These are phyloP conservation scores for Podabrus alpinus DNA, from an alignment of 2,888 invertebrate genomes.

Conservation along the genomic window DNA sequence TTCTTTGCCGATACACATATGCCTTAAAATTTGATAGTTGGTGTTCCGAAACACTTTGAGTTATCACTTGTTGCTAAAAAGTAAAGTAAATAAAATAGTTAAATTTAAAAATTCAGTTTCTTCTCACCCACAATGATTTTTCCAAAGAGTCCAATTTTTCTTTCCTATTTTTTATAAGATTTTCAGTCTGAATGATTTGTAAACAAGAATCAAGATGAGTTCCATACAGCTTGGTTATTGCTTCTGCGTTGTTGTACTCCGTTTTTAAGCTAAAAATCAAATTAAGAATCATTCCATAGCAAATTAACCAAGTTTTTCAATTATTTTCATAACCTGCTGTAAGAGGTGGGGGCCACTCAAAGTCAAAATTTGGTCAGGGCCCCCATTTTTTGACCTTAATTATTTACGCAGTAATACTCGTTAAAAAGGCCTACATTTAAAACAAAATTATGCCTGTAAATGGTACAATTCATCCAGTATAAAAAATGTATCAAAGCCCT, in stretches of 20 bases:
- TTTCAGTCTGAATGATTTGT: conserved; percentile 16
- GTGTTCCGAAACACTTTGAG: not conserved
- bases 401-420: too few relatives aligned
- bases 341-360: too few relatives aligned
- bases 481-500: too few relatives aligned
- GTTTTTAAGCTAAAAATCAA: not conserved
- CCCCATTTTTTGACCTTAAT: too few relatives aligned
- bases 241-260: not conserved
- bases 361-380: too few relatives aligned
- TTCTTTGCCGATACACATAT: not conserved
- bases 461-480: too few relatives aligned
- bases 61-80: not conserved
- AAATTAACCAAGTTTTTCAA: too few relatives aligned
- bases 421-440: too few relatives aligned
- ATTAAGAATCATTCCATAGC: too few relatives aligned
- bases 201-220: conserved; percentile 16
- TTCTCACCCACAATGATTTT: not conserved
- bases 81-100: not conserved
- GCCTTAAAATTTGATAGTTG: not conserved
- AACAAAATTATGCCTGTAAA: too few relatives aligned
- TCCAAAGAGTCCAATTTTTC: not conserved
- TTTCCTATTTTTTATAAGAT: not conserved
- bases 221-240: not conserved
- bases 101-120: not conserved
- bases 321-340: too few relatives aligned